Percentiles rank a stretch among this genome's conserved stretches.
Evolutionary conservation across 2,797 vertebrate species (phyloP).

Genomic region (Lerista edwardsae): DNA sequence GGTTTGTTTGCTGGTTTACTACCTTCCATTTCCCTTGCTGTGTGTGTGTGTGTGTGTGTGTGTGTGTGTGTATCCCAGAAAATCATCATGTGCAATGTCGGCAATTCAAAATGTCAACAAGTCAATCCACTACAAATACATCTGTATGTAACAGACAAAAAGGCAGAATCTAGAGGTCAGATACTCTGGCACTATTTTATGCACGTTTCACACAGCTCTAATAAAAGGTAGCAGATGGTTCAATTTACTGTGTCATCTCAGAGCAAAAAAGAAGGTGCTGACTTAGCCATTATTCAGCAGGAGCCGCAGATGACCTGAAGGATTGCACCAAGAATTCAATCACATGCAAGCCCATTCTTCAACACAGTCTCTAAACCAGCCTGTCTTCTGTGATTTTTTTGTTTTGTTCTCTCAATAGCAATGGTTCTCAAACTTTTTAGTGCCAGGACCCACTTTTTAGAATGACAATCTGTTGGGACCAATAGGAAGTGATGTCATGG

Average conservation of each 20-base stretch:
- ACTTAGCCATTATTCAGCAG: constrained; percentile 33
- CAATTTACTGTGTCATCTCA: constrained; percentile 40
- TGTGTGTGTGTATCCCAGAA: constrained; percentile 15
- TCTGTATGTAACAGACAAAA: background rate
- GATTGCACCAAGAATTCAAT: background rate
- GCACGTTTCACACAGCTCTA: constrained; percentile 31
- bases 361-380: background rate
- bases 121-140: constrained; percentile 7
- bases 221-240: constrained; percentile 50
- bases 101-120: constrained; percentile 10
- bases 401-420: background rate
- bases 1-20: background rate
- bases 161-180: constrained; percentile 38
- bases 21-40: background rate
- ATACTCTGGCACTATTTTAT: constrained; percentile 23
- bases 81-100: constrained; percentile 26
- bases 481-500: no score
- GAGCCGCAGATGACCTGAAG: constrained; percentile 40
- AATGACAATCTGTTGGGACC: no score
- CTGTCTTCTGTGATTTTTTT: background rate
- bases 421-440: no score
- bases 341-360: background rate
- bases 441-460: no score
- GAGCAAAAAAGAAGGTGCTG: constrained; percentile 52
- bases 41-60: no score